phyloP scores from a whole-genome alignment of 1,140 invertebrate species.

The Eupristina koningsbergeri region DNA sequence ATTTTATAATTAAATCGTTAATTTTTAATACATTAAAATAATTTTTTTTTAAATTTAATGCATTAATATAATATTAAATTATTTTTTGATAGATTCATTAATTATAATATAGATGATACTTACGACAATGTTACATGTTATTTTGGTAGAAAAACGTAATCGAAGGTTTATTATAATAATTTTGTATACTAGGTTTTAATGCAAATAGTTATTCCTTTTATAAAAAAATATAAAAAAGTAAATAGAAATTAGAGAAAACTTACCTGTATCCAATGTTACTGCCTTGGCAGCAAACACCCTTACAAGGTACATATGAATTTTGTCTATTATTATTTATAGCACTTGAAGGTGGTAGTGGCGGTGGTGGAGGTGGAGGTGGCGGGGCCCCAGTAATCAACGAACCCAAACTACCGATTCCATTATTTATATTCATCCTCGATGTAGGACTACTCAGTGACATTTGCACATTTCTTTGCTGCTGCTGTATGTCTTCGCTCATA shows the following conservation, averaged over 20 bases:
- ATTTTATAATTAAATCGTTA: no score
- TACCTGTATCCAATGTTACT: slow-evolving; percentile 59
- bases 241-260: neutral
- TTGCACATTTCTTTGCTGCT: slow-evolving; percentile 32
- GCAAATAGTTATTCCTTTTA: no score
- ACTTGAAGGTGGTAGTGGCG: slow-evolving; percentile 51
- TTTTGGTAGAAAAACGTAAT: no score
- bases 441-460: slow-evolving; percentile 40
- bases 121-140: no score
- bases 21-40: no score
- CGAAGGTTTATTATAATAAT: no score
- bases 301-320: slow-evolving; percentile 62
- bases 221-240: no score
- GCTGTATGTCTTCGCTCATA: slow-evolving; percentile 31
- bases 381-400: slow-evolving; percentile 27
- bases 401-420: slow-evolving; percentile 41
- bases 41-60: no score
- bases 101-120: no score
- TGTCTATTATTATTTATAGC: slow-evolving; percentile 41
- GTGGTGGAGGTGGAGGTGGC: slow-evolving; percentile 47
- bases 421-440: slow-evolving; percentile 35
- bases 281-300: slow-evolving; percentile 65
- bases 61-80: no score
- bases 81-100: no score
- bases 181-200: no score